Evolutionary conservation across 2,113 vertebrate genomes (phyloP), one percentile per base, ranked within the genome.

Genomic region (Pipa parva): DNA sequence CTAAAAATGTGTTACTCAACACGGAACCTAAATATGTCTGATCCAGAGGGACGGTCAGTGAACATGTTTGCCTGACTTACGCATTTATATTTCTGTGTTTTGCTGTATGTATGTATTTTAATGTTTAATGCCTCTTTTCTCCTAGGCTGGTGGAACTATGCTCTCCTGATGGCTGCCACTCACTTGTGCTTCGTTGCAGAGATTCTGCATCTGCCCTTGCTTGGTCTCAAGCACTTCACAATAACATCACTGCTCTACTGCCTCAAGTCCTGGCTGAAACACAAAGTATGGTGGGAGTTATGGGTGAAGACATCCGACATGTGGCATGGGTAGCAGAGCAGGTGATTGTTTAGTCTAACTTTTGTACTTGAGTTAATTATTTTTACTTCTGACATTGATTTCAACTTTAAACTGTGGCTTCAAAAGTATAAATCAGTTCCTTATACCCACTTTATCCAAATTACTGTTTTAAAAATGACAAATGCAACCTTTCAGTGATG

Each of bases 1-100:
- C 85, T 98, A 68, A 97, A 95, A 85, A 99, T 99, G 95, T 97
- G 95, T 80, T 98, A 92, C 3, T 92, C 92, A 2, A 92, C 92
- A 75, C 80, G 97, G 78, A 98, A 97, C 85, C 89, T 99, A 71
- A 97, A 92, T 84, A 95, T 97, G 92, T 93, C 94, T 0, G 94
- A 99, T 74, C 87, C 97, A 80, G 95, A 99, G 83, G 97, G 92
- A 91, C 92, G 95, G 96, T 97, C 72, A 87, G 84, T 59, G 25
- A 13, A 54, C 15, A 24, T 57, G 37, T 29, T 9, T 33, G 63
- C 49, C 36, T 58, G 51, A 55, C 37, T 37, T 37, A 51, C 4
- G 15, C 18, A 13, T 52, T 24, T 37, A 28, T 48, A 13, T 22
- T 36, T 46, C 18, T 20, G n/a, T 25, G 5, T 33, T n/a, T 1